Evolutionary conservation across 1,140 invertebrate genomes (phyloP), one percentile per base, ranked within the genome.

Genomic region (Lethrus apterus): DNA sequence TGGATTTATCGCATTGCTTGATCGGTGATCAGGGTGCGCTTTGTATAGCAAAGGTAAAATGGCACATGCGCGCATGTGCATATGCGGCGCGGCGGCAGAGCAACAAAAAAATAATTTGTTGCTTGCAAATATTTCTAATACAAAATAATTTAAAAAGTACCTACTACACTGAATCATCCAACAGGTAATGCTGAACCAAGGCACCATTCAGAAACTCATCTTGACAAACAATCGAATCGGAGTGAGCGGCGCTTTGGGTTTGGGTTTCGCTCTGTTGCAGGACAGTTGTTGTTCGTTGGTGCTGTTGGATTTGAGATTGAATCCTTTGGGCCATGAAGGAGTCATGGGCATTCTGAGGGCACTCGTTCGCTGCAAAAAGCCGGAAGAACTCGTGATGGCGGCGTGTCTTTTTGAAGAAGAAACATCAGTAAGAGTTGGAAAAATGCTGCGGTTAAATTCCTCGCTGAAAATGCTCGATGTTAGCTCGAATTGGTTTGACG

Each of bases 1-100:
- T 68, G 11, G 64, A 67, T 44, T 49, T 68, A 30, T 63, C 63
- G 11, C 50, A 66, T 44, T 66, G 64, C 44, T 26, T 51, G 30
- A 64, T 68, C 11, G 56, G 46, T 8, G 58, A 68, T 38, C 31
- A 58, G n/a, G 65, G 64, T 5, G 62, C 63, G 11, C 42, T 64
- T 14, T 65, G 62, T 44, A 52, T 68, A n/a, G 61, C 58, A 4
- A 59, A 63, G 50, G 17, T n/a, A n/a, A n/a, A n/a, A n/a, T n/a
- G n/a, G n/a, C n/a, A 57, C 18, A 31, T 59, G 31, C n/a, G n/a
- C n/a, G n/a, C n/a, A n/a, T n/a, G n/a, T n/a, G n/a, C n/a, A n/a
- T n/a, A n/a, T n/a, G n/a, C n/a, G n/a, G n/a, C n/a, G n/a, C n/a
- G n/a, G n/a, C n/a, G n/a, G n/a, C n/a, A n/a, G n/a, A n/a, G n/a